Percentiles rank a stretch among this genome's conserved stretches.
phyloP scores from a whole-genome alignment of 2,888 invertebrate species.

The Slavum lentiscoides region DNA sequence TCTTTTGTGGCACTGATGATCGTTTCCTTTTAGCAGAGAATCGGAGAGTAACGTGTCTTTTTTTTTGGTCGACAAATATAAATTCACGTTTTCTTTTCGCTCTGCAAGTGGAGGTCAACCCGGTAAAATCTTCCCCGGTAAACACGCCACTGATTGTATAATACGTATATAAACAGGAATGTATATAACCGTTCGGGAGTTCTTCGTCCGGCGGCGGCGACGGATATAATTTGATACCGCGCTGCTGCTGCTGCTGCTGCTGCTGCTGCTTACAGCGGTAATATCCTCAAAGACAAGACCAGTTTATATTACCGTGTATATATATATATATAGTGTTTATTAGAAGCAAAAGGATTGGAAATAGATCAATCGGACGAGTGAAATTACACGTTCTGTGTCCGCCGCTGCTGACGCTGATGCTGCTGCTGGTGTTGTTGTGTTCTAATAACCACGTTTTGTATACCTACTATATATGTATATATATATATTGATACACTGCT shows the following conservation, averaged over 20 bases:
- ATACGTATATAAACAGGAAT: neutral
- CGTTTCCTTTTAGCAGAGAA: too few species aligned
- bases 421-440: neutral
- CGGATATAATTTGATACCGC: constrained; percentile 17
- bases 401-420: neutral
- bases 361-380: constrained; percentile 39
- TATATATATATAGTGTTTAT: neutral
- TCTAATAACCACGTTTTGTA: constrained; percentile 19
- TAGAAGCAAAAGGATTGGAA: constrained; percentile 35
- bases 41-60: too few species aligned
- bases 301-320: neutral
- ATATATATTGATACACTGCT: too few species aligned
- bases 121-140: too few species aligned
- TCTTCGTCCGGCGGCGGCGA: constrained; percentile 22
- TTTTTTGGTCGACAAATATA: too few species aligned
- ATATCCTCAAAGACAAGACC: constrained; percentile 29
- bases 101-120: too few species aligned
- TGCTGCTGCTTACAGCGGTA: neutral
- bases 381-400: constrained; percentile 32
- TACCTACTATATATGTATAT: too few species aligned
- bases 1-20: too few species aligned
- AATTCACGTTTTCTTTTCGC: neutral
- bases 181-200: constrained; percentile 6
- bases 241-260: neutral
- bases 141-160: too few species aligned